phyloP scores from a whole-genome alignment of 2,888 invertebrate species.

The Hypsopygia costalis region DNA sequence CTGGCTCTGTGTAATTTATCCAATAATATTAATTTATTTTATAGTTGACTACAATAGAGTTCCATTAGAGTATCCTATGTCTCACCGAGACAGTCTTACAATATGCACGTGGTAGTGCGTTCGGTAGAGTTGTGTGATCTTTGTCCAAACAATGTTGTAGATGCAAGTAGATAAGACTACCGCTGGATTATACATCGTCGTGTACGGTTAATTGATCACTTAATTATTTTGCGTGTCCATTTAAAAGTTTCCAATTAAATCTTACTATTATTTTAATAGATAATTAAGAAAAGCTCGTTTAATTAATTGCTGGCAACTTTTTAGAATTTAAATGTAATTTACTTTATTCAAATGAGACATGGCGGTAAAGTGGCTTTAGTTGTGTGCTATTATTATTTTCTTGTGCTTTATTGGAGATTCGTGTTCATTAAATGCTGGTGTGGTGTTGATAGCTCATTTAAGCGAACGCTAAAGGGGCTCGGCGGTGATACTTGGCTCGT shows the following conservation, averaged over 20 bases:
- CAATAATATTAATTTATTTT: too few species aligned
- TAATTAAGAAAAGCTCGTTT: constrained; percentile 71
- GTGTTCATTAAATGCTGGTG: constrained; percentile 61
- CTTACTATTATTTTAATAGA: constrained; percentile 71
- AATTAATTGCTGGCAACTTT: constrained; percentile 68
- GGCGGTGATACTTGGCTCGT: constrained; percentile 39
- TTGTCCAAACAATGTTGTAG: constrained; percentile 50
- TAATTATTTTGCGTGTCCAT: constrained; percentile 74
- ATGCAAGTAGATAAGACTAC: constrained; percentile 49
- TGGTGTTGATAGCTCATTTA: constrained; percentile 65
- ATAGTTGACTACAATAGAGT: too few species aligned
- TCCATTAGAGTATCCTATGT: too few species aligned
- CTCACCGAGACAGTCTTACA: too few species aligned
- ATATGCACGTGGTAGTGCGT: too few species aligned
- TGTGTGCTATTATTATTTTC: constrained; percentile 76
- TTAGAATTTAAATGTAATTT: constrained; percentile 64
- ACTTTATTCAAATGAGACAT: constrained; percentile 75
- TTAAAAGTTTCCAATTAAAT: constrained; percentile 71
- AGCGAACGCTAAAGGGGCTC: constrained; percentile 55
- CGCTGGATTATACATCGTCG: constrained; percentile 51
- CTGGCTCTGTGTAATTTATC: too few species aligned
- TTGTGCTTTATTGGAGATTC: constrained; percentile 71
- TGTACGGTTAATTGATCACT: constrained; percentile 74
- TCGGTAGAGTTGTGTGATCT: constrained; percentile 29
- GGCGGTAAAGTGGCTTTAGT: constrained; percentile 64